Evolutionary conservation across 2,113 vertebrate species (phyloP).

Genomic region (Puffinus mauretanicus): DNA sequence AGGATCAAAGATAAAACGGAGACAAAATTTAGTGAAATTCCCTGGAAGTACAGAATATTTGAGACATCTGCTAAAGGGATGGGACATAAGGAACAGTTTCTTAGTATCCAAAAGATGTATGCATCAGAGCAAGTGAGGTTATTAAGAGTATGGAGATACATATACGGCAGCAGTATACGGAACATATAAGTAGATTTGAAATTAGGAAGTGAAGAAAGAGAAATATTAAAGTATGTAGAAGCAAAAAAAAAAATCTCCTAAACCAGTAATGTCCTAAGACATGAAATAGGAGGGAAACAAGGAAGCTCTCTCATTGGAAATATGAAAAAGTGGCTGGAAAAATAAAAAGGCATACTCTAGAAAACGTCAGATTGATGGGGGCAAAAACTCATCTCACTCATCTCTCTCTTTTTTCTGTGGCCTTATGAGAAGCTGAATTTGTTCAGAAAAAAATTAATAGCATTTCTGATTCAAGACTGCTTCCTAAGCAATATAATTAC

Average conservation of each 20-base stretch:
- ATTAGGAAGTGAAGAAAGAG: background rate
- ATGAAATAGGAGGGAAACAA: background rate
- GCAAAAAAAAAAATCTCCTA: background rate
- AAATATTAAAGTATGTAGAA: background rate
- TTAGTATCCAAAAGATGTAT: background rate
- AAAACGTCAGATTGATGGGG: background rate
- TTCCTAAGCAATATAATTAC: constrained; percentile 9
- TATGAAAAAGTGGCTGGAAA: background rate
- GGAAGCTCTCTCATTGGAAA: background rate
- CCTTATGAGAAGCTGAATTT: background rate
- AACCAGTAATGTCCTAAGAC: background rate
- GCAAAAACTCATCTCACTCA: background rate
- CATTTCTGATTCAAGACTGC: constrained; percentile 13
- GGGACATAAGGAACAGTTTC: background rate
- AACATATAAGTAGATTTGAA: background rate
- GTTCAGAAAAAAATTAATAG: background rate
- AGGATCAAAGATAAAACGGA: background rate
- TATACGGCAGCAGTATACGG: background rate
- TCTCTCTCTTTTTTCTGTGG: background rate
- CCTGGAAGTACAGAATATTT: background rate
- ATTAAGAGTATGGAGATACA: background rate
- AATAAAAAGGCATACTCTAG: background rate
- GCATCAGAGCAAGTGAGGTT: background rate
- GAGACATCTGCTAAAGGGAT: background rate
- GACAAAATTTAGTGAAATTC: background rate